phyloP scores from a whole-genome alignment of 2,797 vertebrate genomes.

The Manis crassicaudata region DNA sequence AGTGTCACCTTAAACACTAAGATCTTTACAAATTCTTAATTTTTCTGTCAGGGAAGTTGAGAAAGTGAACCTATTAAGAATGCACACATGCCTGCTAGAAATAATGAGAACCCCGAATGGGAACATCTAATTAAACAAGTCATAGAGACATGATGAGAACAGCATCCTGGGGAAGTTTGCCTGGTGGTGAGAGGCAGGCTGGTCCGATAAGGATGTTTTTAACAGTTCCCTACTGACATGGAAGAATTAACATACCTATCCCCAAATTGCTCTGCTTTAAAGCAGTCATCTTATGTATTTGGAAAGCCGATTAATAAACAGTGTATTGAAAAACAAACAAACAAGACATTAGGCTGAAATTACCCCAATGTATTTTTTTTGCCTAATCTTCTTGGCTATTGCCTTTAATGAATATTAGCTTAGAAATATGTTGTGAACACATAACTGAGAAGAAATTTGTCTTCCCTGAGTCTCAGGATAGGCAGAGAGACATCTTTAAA shows the following conservation, averaged over 20 bases:
- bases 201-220: not conserved
- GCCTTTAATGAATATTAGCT: not conserved
- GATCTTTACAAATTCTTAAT: conserved; percentile 20
- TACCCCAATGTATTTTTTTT: not conserved
- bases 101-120: not conserved
- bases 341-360: not conserved
- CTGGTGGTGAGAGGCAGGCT: not conserved
- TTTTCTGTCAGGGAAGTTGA: not conserved
- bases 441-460: not conserved
- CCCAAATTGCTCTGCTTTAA: not conserved
- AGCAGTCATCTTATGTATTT: not conserved
- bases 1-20: not conserved
- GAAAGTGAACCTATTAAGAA: not conserved
- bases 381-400: not conserved
- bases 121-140: not conserved
- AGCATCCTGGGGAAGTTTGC: not conserved
- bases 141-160: not conserved
- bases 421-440: not conserved
- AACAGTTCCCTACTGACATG: not conserved
- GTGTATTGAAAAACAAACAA: conserved; percentile 3
- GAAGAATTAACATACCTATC: not conserved
- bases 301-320: not conserved
- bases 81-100: not conserved
- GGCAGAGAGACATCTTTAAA: not conserved
- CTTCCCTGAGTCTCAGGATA: not conserved